phyloP scores from a whole-genome alignment of 1,140 invertebrate genomes.

The Drosophila kohkoa region DNA sequence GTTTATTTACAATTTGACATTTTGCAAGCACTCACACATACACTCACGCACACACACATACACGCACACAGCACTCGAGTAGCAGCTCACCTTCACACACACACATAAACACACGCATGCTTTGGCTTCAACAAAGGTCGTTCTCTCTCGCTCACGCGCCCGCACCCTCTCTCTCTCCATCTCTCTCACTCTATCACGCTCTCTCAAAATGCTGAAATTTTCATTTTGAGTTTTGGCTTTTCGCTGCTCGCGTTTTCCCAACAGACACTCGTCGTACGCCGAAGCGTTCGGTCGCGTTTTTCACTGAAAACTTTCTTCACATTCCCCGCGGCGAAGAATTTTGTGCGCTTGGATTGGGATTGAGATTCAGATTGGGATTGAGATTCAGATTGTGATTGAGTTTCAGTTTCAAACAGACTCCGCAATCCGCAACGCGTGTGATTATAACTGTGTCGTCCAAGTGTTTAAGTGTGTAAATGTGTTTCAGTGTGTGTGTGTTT shows the following conservation, averaged over 20 bases:
- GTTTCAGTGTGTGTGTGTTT: constrained; percentile 18
- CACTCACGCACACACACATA: constrained; percentile 5
- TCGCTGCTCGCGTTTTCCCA: constrained; percentile 58
- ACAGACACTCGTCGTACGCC: constrained; percentile 72
- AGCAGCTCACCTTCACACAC: constrained; percentile 67
- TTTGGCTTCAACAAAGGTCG: constrained; percentile 52
- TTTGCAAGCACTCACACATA: constrained; percentile 60
- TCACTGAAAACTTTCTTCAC: constrained; percentile 14
- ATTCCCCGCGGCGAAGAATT: not conserved
- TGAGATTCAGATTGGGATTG: not conserved
- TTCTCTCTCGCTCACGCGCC: constrained; percentile 27
- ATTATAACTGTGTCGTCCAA: not conserved
- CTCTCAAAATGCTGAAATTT: constrained; percentile 58
- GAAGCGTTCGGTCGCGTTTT: constrained; percentile 69
- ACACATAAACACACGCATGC: constrained; percentile 3
- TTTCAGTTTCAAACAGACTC: constrained; percentile 36
- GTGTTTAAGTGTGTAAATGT: too few relatives aligned
- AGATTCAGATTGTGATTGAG: not conserved
- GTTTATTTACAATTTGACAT: constrained; percentile 82
- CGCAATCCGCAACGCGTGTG: constrained; percentile 18
- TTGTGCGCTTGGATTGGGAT: not conserved
- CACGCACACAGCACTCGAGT: constrained; percentile 22
- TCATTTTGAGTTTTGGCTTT: constrained; percentile 64
- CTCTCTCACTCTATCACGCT: constrained; percentile 12
- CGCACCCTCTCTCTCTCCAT: constrained; percentile 22